A percentile compares a stretch with the other conserved stretches of the same genome.
Evolutionary conservation across 2,888 invertebrate genomes (phyloP).

Genomic region (Cantharis rustica): DNA sequence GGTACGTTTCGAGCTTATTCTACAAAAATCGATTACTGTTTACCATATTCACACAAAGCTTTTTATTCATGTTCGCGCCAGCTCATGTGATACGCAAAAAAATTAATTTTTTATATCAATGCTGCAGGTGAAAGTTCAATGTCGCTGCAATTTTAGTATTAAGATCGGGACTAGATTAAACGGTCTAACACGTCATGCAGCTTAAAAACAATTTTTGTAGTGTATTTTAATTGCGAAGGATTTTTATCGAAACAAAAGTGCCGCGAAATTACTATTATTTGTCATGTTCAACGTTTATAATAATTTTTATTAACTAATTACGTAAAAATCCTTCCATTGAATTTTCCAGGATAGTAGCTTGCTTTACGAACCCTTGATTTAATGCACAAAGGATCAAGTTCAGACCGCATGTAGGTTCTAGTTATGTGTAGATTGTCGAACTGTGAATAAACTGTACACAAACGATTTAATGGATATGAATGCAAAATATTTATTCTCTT

Average conservation of each 20-base stretch:
- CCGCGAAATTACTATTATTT: neutral
- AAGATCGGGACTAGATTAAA: neutral
- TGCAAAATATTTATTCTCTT: neutral
- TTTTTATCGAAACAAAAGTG: neutral
- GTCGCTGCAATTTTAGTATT: neutral
- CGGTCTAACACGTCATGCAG: neutral
- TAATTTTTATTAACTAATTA: neutral
- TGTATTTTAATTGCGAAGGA: neutral
- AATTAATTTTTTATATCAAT: neutral
- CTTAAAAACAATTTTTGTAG: neutral
- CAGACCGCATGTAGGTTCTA: neutral
- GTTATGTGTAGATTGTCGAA: neutral
- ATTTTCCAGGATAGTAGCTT: neutral
- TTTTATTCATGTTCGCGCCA: neutral
- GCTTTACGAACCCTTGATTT: neutral
- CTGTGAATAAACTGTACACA: neutral
- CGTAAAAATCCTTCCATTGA: neutral
- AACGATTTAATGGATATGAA: neutral
- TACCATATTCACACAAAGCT: neutral
- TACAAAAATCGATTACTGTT: neutral
- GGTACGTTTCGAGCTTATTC: neutral
- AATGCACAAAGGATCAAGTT: neutral
- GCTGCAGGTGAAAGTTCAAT: neutral
- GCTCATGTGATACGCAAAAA: neutral
- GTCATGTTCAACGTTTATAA: neutral